A percentile compares a stretch with the other conserved stretches of the same genome.
Evolutionary conservation across 2,113 vertebrate genomes (phyloP).

Genomic region (Ctenodactylus gundi): DNA sequence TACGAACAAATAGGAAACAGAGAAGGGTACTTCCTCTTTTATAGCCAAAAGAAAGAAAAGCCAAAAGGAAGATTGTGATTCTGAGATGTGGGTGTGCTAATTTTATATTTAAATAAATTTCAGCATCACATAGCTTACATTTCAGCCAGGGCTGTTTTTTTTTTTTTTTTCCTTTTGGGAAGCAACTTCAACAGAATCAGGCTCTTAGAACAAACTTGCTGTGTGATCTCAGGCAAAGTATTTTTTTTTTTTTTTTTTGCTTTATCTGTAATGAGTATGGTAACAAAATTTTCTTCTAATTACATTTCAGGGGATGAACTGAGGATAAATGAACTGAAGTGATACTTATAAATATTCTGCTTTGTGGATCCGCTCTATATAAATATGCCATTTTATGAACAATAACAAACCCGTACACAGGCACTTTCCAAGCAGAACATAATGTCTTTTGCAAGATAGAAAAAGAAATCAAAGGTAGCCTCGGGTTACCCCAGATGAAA

Average conservation of each 20-base stretch:
- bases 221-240: not conserved
- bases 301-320: constrained; percentile 2
- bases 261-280: not conserved
- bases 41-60: not conserved
- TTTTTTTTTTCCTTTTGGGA: not conserved
- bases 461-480: not conserved
- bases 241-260: too few relatives aligned
- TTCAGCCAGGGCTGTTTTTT: not conserved
- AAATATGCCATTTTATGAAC: constrained; percentile 49
- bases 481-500: not conserved
- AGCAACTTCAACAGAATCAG: not conserved
- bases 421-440: constrained; percentile 34
- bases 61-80: not conserved
- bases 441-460: constrained; percentile 30
- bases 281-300: constrained; percentile 51
- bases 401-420: constrained; percentile 10
- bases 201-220: constrained; percentile 35
- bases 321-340: constrained; percentile 41
- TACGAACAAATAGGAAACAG: not conserved
- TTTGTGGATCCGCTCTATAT: not conserved
- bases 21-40: not conserved
- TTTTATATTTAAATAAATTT: constrained; percentile 5
- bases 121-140: not conserved
- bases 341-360: constrained; percentile 25
- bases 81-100: not conserved